These are phyloP conservation scores for Halcyon smyrnensis DNA, from an alignment of 2,797 vertebrate species.

Conservation along the genomic window DNA sequence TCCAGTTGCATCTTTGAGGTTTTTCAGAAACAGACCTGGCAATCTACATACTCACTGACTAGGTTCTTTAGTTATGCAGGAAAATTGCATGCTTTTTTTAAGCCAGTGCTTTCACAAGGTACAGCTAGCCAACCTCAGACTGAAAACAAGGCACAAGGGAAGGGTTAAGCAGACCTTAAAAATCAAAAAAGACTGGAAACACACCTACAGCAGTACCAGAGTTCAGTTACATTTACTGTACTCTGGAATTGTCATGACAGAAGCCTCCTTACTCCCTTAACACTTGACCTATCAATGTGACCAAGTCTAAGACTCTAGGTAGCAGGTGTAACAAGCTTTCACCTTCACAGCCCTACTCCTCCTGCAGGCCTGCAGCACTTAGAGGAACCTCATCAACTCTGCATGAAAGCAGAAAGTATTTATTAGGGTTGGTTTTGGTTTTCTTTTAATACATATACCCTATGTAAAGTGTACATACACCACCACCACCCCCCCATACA, in stretches of 20 bases:
- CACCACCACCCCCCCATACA: too few relatives aligned
- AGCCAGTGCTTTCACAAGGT: background rate
- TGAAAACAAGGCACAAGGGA: background rate
- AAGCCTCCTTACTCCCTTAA: background rate
- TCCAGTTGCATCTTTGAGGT: background rate
- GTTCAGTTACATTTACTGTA: background rate
- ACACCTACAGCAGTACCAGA: background rate
- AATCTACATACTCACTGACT: background rate
- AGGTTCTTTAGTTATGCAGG: background rate
- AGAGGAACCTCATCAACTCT: background rate
- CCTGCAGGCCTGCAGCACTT: background rate
- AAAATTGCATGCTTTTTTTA: background rate
- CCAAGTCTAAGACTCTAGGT: background rate
- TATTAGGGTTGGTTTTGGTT: background rate
- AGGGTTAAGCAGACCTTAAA: background rate
- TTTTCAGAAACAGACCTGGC: background rate
- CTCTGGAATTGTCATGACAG: background rate
- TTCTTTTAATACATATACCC: background rate
- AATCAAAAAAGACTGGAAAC: background rate
- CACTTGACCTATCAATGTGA: background rate
- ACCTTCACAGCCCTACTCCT: background rate
- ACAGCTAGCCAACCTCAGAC: background rate
- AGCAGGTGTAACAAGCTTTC: background rate
- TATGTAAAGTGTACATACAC: background rate
- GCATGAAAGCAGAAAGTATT: background rate